Base-by-base conservation (phyloP, 2,797 vertebrate species). In the Enteromius thamalakanensis region DNA sequence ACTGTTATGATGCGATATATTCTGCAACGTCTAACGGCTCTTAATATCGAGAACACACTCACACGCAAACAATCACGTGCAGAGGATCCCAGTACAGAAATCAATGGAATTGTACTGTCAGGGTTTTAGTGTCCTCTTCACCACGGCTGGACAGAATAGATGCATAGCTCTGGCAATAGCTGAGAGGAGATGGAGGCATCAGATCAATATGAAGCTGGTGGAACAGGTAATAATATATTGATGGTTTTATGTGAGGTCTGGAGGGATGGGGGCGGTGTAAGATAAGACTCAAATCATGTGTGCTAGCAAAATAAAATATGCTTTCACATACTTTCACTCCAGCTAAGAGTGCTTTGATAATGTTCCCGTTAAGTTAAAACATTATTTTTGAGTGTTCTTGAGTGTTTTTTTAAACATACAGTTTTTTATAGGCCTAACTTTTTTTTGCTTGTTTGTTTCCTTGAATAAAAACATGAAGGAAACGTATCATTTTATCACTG, bases 161-260 rank as follows among this genome's bases (percentile, higher is more conserved):
- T 82, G 58, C 32, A 74, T 19, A 34, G 21, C 80, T 83, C 89
- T 88, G 88, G 88, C 92, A 94, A 93, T 91, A 91, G 90, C 91
- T 87, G 89, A 86, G 88, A 83, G 86, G 86, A 75, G 87, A 88
- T 67, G 80, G 79, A 86, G 86, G 89, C 74, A 83, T 21, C 6
- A 86, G 92, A 95, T 95, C 94, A 93, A 96, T 95, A 93, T 37
- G 85, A 84, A 87, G 88, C 91, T 86, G 91, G 91, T 90, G 90
- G 91, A 91, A 90, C 91, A 91, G 84, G 90, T 94, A 92, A 96
- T 95, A 93, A 93, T 91, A 92, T 94, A 95, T 94, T 93, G 94
- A 95, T 91, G 89, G 83, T 11, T 82, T 67, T 55, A 58, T 58
- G 45, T 75, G 47, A 68, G 49, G 49, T 60, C 37, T 76, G 29